A percentile compares a stretch with the other conserved stretches of the same genome.
phyloP scores from a whole-genome alignment of 2,113 vertebrate genomes.

The Platycercus adscitus region DNA sequence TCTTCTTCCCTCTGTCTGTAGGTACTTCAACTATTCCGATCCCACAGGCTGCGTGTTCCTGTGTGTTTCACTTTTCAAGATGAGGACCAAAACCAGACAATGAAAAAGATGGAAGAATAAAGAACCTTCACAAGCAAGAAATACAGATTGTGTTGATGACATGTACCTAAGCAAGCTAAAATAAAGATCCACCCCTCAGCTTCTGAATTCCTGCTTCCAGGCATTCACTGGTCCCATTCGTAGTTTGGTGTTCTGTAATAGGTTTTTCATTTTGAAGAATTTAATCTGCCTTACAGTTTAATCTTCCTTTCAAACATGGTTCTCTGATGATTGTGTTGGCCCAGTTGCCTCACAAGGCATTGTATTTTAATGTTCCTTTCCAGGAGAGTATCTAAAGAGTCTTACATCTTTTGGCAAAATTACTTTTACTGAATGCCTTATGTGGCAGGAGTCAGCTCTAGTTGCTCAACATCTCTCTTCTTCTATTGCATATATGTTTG shows the following conservation, averaged over 20 bases:
- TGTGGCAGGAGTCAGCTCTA: not conserved
- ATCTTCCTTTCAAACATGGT: slow-evolving; percentile 4
- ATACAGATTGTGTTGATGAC: not conserved
- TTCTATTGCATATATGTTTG: slow-evolving; percentile 42
- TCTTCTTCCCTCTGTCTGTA: not conserved
- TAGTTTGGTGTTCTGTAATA: not conserved
- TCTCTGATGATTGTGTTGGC: not conserved
- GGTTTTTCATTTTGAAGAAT: not conserved
- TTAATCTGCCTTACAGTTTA: not conserved
- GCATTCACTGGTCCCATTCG: not conserved
- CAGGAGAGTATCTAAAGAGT: not conserved
- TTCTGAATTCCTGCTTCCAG: slow-evolving; percentile 18
- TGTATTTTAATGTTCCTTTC: slow-evolving; percentile 6
- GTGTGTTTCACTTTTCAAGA: not conserved
- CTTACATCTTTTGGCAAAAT: not conserved
- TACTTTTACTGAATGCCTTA: not conserved
- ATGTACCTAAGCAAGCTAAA: not conserved
- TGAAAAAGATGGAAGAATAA: not conserved
- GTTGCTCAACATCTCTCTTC: slow-evolving; percentile 48
- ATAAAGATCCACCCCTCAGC: not conserved
- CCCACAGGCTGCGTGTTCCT: not conserved
- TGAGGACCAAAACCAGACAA: not conserved
- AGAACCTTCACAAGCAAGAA: not conserved
- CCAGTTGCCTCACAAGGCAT: not conserved
- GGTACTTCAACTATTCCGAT: not conserved